These are phyloP conservation scores for Nemurella pictetii DNA, from an alignment of 2,888 invertebrate genomes.

Conservation along the genomic window DNA sequence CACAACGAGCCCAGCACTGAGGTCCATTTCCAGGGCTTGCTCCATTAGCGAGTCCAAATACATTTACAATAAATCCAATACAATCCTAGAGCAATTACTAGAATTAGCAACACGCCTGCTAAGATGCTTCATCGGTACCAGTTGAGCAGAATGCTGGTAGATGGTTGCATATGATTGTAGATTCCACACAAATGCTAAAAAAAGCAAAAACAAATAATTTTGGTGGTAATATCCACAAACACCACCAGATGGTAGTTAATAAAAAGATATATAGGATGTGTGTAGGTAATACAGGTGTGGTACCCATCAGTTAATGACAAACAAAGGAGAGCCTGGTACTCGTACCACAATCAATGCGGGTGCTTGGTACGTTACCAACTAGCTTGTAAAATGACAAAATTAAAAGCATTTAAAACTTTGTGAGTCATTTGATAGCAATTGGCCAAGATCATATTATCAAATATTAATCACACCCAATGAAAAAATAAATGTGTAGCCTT, in stretches of 20 bases:
- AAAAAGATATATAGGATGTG: too few relatives aligned
- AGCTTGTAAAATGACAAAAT: too few relatives aligned
- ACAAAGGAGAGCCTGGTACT: neutral
- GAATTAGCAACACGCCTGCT: neutral
- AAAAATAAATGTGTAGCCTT: neutral
- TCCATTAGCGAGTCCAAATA: conserved; percentile 35
- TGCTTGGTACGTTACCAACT: neutral
- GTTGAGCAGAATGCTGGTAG: neutral
- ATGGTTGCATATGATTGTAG: too few relatives aligned
- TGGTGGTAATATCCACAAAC: too few relatives aligned
- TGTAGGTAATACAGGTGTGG: too few relatives aligned
- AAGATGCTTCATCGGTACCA: neutral
- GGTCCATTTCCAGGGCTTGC: conserved; percentile 39
- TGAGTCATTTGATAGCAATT: neutral
- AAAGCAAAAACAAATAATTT: too few relatives aligned
- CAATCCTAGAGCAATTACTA: neutral
- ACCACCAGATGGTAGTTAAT: too few relatives aligned
- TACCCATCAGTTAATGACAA: too few relatives aligned
- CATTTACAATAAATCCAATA: conserved; percentile 15
- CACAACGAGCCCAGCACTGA: conserved; percentile 43
- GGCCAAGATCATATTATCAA: neutral
- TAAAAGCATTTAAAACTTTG: neutral
- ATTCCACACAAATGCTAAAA: neutral
- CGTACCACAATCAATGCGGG: neutral
- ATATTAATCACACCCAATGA: neutral